These are phyloP conservation scores for Myiagra hebetior DNA, from an alignment of 2,113 vertebrate genomes.

Conservation along the genomic window DNA sequence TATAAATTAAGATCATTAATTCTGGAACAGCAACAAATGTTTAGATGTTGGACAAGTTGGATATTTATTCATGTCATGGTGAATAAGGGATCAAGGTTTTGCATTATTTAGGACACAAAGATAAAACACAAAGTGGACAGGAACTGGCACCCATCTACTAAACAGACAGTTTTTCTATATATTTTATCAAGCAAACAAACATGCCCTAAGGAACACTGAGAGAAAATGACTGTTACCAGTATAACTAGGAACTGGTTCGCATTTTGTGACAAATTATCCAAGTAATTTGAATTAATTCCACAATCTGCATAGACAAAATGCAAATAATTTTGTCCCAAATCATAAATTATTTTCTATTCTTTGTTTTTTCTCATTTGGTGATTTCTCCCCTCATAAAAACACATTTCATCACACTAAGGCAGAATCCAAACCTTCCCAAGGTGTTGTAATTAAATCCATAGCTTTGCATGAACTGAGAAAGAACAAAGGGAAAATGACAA, in stretches of 20 bases:
- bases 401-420: not conserved
- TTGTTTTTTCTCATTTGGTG: not conserved
- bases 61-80: not conserved
- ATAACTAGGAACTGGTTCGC: not conserved
- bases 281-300: not conserved
- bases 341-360: not conserved
- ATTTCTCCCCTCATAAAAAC: not conserved
- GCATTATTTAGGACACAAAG: not conserved
- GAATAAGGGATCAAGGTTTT: not conserved
- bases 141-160: not conserved
- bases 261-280: not conserved
- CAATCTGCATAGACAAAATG: not conserved
- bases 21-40: not conserved
- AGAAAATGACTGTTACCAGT: not conserved
- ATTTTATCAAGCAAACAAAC: not conserved
- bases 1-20: not conserved
- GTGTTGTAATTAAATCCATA: not conserved
- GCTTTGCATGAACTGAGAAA: not conserved
- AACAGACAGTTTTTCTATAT: not conserved
- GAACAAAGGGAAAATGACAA: not conserved
- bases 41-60: not conserved
- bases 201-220: not conserved
- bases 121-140: not conserved
- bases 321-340: not conserved
- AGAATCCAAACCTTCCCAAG: not conserved